A percentile compares a stretch with the other conserved stretches of the same genome.
phyloP scores from a whole-genome alignment of 2,888 invertebrate species.

The Drosophila multiciliata region DNA sequence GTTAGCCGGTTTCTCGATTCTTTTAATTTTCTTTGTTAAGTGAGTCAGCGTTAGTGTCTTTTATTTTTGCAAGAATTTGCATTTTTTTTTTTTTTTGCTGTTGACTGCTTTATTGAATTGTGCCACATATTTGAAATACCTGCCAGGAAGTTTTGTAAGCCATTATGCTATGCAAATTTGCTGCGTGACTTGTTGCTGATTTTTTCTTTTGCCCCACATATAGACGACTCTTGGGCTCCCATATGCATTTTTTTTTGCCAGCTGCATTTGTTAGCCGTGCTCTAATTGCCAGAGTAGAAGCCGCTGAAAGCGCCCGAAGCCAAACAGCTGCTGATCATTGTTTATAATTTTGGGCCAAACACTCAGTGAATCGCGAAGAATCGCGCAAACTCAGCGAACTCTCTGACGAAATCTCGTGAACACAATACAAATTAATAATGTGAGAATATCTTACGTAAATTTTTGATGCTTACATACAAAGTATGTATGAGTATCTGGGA shows the following conservation, averaged over 20 bases:
- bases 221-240: constrained; percentile 25
- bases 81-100: constrained; percentile 38
- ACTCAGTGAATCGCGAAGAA: constrained; percentile 42
- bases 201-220: constrained; percentile 34
- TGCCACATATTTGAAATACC: constrained; percentile 76
- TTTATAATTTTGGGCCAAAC: constrained; percentile 54
- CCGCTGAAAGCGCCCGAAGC: constrained; percentile 28
- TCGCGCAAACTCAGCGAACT: constrained; percentile 19
- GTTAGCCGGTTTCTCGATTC: constrained; percentile 67
- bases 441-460: constrained; percentile 76
- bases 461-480: constrained; percentile 26
- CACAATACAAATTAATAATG: constrained; percentile 76
- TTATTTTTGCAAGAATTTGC: constrained; percentile 15
- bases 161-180: constrained; percentile 66
- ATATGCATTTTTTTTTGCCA: constrained; percentile 21
- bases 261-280: constrained; percentile 55
- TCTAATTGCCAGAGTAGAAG: constrained; percentile 51
- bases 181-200: constrained; percentile 65
- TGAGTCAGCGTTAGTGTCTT: constrained; percentile 11
- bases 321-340: constrained; percentile 56
- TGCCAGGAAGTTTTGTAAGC: constrained; percentile 71
- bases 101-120: constrained; percentile 68
- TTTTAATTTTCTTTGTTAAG: constrained; percentile 40
- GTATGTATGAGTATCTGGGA: constrained; percentile 35
- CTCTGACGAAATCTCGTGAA: constrained; percentile 58